A percentile compares a stretch with the other conserved stretches of the same genome.
phyloP scores from a whole-genome alignment of 2,797 vertebrate species.

The Galago senegalensis region DNA sequence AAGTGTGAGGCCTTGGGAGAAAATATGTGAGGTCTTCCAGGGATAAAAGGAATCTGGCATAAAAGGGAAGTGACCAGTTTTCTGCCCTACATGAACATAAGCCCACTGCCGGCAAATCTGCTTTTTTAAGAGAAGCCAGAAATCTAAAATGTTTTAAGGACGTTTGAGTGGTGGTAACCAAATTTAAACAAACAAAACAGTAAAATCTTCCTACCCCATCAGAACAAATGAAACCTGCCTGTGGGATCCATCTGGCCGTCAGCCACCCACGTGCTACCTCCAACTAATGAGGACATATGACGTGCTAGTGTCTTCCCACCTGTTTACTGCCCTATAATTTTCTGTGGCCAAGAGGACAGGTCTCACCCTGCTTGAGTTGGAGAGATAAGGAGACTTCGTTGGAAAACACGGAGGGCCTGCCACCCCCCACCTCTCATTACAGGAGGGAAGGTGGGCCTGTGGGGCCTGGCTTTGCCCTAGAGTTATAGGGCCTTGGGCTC shows the following conservation, averaged over 20 bases:
- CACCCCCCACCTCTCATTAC: background rate
- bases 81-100: background rate
- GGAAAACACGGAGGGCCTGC: background rate
- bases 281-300: background rate
- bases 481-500: background rate
- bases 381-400: background rate
- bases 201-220: background rate
- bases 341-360: constrained; percentile 9
- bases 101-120: background rate
- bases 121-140: background rate
- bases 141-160: background rate
- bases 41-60: background rate
- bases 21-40: background rate
- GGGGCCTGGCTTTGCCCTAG: background rate
- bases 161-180: background rate
- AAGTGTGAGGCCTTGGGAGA: background rate
- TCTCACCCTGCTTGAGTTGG: background rate
- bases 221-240: background rate
- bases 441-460: background rate
- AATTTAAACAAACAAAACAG: background rate
- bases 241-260: background rate
- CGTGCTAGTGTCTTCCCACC: background rate
- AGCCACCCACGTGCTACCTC: background rate
- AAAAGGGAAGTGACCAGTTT: background rate
- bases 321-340: background rate